Evolutionary conservation across 2,797 vertebrate genomes (phyloP).

Genomic region (Aphelocoma californica): DNA sequence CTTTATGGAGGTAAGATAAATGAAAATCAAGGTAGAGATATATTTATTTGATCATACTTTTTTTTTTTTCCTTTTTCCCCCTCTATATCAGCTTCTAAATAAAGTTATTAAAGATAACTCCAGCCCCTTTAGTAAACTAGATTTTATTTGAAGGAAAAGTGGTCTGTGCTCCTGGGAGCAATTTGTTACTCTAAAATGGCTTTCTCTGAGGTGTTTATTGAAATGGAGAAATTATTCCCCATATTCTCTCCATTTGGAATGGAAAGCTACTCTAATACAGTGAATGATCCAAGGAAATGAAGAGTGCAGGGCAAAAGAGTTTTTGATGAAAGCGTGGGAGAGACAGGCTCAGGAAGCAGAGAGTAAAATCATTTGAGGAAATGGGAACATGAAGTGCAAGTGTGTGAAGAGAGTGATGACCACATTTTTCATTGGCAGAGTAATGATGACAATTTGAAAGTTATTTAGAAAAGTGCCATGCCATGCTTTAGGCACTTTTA

Average conservation of each 20-base stretch:
- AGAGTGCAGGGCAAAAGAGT: not conserved
- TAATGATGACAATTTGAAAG: not conserved
- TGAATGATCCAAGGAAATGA: conserved; percentile 12
- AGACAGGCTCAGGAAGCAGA: not conserved
- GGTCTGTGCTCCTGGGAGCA: conserved; percentile 6
- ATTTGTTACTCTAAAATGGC: conserved; percentile 33
- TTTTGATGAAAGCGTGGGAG: not conserved
- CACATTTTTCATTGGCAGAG: not conserved
- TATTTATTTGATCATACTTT: not conserved
- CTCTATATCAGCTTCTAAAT: not conserved
- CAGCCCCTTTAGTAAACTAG: not conserved
- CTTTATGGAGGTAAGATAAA: conserved; percentile 16
- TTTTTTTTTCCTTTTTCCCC: accelerated
- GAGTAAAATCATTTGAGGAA: not conserved
- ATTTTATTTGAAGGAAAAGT: conserved; percentile 26
- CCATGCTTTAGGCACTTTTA: not conserved
- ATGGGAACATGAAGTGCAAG: not conserved
- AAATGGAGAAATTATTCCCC: conserved; percentile 33
- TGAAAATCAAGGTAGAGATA: conserved; percentile 8
- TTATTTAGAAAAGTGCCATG: not conserved
- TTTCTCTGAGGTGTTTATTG: conserved; percentile 41
- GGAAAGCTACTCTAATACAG: conserved; percentile 20
- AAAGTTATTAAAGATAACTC: conserved; percentile 33
- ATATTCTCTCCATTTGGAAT: conserved; percentile 12
- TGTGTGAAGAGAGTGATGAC: not conserved